Evolutionary conservation across 2,113 vertebrate genomes (phyloP).

Genomic region (Syngnathoides biaculeatus): DNA sequence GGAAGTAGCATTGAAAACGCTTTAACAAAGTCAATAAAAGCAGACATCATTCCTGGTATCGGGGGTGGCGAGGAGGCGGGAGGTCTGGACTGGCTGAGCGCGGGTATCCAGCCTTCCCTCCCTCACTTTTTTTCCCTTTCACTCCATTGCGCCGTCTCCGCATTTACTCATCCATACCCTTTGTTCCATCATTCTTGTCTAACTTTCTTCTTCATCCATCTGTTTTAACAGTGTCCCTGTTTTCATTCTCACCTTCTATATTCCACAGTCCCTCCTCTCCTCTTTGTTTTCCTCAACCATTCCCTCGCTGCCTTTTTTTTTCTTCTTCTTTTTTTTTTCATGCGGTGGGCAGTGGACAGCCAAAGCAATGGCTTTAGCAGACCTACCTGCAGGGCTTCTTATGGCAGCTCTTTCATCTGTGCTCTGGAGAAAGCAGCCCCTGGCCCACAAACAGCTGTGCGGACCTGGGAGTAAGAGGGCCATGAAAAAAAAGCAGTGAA

Average conservation of each 20-base stretch:
- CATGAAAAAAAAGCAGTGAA: slow-evolving; percentile 64
- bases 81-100: slow-evolving; percentile 29
- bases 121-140: slow-evolving; percentile 9
- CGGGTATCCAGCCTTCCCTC: slow-evolving; percentile 37
- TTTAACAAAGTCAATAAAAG: slow-evolving; percentile 84
- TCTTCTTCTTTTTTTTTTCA: slow-evolving; percentile 44
- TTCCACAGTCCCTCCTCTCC: slow-evolving; percentile 10
- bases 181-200: slow-evolving; percentile 26
- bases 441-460: slow-evolving; percentile 74
- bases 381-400: slow-evolving; percentile 75
- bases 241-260: slow-evolving; percentile 14
- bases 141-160: slow-evolving; percentile 26
- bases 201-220: slow-evolving; percentile 40
- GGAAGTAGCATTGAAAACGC: slow-evolving; percentile 76
- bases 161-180: slow-evolving; percentile 41
- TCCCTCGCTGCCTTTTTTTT: slow-evolving; percentile 5
- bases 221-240: slow-evolving; percentile 35
- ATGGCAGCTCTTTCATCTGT: slow-evolving; percentile 75
- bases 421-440: slow-evolving; percentile 76
- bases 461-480: slow-evolving; percentile 69
- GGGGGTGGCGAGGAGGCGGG: slow-evolving; percentile 41
- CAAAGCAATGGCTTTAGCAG: slow-evolving; percentile 76
- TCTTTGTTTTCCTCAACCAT: slow-evolving; percentile 22
- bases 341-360: slow-evolving; percentile 57
- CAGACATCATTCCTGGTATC: slow-evolving; percentile 74